Evolutionary conservation across 2,113 vertebrate genomes (phyloP).

Genomic region (Ophthalmolycus amberensis): DNA sequence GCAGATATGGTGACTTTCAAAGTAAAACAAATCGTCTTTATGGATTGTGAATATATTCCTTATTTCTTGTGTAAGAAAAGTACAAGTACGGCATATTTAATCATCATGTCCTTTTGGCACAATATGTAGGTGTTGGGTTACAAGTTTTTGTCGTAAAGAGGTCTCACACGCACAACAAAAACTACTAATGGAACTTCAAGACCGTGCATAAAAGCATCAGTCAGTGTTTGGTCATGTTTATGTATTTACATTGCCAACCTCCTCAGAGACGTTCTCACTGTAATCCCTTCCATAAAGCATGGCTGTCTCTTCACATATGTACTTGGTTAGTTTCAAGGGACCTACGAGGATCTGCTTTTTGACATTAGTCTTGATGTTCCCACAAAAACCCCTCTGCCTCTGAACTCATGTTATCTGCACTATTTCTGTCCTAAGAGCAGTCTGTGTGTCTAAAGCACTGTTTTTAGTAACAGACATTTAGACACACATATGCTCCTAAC

Average conservation of each 20-base stretch:
- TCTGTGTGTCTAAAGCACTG: not conserved
- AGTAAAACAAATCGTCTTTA: no score
- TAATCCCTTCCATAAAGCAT: constrained; percentile 10
- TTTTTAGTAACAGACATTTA: not conserved
- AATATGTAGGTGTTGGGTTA: not conserved
- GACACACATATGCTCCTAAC: not conserved
- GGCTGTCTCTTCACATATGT: constrained; percentile 1
- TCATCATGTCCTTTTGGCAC: not conserved
- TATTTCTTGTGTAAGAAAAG: not conserved
- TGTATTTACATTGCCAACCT: not conserved
- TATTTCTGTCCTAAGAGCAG: not conserved
- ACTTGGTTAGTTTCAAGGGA: constrained; percentile 4
- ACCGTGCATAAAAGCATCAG: not conserved
- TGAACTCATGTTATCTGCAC: not conserved
- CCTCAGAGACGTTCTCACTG: not conserved
- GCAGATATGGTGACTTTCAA: not conserved
- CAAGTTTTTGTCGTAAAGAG: not conserved
- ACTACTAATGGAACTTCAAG: not conserved
- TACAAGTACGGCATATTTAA: not conserved
- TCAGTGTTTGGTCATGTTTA: not conserved
- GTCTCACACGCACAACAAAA: not conserved
- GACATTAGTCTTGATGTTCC: constrained; percentile 8
- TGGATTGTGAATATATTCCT: no score
- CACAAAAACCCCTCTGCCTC: not conserved
- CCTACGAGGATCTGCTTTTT: constrained; percentile 10